phyloP scores from a whole-genome alignment of 2,113 vertebrate species.

The Narcine bancroftii region DNA sequence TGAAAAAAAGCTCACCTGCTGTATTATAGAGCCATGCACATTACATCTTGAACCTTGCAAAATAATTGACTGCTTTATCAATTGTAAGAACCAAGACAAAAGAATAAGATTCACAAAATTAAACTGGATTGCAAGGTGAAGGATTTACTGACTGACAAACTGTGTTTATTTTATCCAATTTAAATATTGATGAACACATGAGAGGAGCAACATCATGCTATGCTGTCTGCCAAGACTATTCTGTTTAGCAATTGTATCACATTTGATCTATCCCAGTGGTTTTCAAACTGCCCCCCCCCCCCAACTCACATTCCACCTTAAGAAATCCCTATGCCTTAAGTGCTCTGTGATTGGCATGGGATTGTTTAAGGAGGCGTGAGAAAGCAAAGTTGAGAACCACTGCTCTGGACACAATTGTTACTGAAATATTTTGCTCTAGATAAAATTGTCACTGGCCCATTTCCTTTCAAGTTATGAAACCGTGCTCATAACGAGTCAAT shows the following conservation, averaged over 20 bases:
- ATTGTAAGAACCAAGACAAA: background rate
- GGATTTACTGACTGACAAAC: background rate
- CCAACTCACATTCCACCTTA: no score
- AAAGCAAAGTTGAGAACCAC: no score
- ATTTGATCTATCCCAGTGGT: background rate
- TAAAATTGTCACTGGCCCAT: no score
- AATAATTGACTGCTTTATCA: background rate
- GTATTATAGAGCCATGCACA: background rate
- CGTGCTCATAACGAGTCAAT: no score
- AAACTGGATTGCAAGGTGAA: background rate
- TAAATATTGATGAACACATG: background rate
- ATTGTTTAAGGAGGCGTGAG: no score
- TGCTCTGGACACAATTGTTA: no score
- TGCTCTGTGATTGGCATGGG: no score
- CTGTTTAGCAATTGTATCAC: background rate
- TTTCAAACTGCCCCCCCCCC: no score
- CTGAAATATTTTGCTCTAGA: no score
- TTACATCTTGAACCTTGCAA: background rate
- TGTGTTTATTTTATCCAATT: background rate
- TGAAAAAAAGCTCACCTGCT: no score
- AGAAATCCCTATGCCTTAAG: no score
- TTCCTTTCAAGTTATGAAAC: no score
- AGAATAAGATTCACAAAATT: background rate
- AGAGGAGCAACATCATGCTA: background rate
- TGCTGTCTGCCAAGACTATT: background rate